Evolutionary conservation across 2,113 vertebrate genomes (phyloP), one percentile per base, ranked within the genome.

Genomic region (Ameiurus melas): DNA sequence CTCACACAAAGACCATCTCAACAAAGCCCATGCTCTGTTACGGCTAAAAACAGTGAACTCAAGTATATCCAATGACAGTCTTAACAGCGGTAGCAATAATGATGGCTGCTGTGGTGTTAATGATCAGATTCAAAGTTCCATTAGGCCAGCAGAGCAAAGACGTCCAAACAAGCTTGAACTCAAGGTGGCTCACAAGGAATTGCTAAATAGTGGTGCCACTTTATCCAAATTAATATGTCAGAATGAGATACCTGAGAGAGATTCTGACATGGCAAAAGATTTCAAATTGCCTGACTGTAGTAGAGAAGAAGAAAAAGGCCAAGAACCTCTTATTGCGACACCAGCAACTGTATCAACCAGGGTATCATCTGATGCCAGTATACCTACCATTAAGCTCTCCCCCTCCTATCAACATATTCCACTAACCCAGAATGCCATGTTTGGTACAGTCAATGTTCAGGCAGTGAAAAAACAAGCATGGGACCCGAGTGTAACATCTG

Each of bases 341-440:
- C 96, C 95, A 19, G 93, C 93, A 64, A 95, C 95, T 75, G 94
- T 62, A 51, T 96, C 92, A 68, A 94, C 92, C 87, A 97, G 96
- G 88, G 64, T 95, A 0, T 92, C 95, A 25, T 39, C 95, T 0
- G 97, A 97, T 22, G 90, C 95, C n/a, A 96, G 94, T 0, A 95
- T 99, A 92, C 94, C 93, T 30, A 99, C 97, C 82, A 97, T 99
- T 89, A 98, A 98, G 85, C 94, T 98, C 68, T 98, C 98, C 0
- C 98, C 98, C 0, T 97, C 97, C 36, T 99, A 99, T 90, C 97
- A 97, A 91, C 97, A 97, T 0, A 93, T 99, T 20, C 97, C 98
- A 0, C 89, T 97, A 80, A 92, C 97, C 0, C 96, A 97, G 84
- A 96, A 91, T 43, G 87, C 95, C 27, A 96, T 95, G 90, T 94